Evolutionary conservation across 2,797 vertebrate species (phyloP).

Genomic region (Trachurus trachurus): DNA sequence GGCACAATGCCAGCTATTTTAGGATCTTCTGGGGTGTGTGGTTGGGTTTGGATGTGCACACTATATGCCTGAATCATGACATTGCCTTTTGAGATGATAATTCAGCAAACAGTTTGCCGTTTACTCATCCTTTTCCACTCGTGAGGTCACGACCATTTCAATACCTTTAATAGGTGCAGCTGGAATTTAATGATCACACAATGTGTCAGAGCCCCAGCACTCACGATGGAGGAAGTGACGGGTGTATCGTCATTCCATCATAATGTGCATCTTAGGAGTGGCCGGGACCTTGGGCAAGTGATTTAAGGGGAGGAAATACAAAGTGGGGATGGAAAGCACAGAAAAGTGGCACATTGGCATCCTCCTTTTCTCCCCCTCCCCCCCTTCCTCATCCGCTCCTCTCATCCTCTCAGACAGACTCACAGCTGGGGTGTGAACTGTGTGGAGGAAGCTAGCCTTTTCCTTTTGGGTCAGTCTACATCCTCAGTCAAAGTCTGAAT

Average conservation of each 20-base stretch:
- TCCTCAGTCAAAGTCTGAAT: constrained; percentile 47
- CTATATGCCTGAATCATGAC: constrained; percentile 45
- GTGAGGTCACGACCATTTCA: constrained; percentile 30
- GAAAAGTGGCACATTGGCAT: constrained; percentile 43
- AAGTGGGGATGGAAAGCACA: constrained; percentile 34
- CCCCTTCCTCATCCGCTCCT: constrained; percentile 20
- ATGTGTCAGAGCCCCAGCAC: constrained; percentile 23
- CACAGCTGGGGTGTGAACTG: constrained; percentile 74
- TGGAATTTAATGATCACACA: constrained; percentile 44
- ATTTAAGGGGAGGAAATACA: constrained; percentile 41
- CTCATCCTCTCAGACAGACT: constrained; percentile 64
- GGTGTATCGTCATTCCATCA: constrained; percentile 20
- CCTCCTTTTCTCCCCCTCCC: constrained; percentile 19
- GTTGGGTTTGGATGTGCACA: background rate
- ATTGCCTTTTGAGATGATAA: constrained; percentile 47
- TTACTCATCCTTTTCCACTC: constrained; percentile 30
- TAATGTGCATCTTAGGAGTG: constrained; percentile 34
- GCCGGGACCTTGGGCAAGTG: constrained; percentile 51
- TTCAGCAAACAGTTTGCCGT: constrained; percentile 27
- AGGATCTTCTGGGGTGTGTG: constrained; percentile 29
- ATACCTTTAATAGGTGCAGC: constrained; percentile 49
- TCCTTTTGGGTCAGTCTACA: constrained; percentile 73
- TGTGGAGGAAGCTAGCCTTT: constrained; percentile 61
- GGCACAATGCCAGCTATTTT: constrained; percentile 67
- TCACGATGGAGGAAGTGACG: constrained; percentile 55